A percentile compares a stretch with the other conserved stretches of the same genome.
These are phyloP conservation scores for Vipera ursinii DNA, from an alignment of 2,797 vertebrate species.

Conservation along the genomic window DNA sequence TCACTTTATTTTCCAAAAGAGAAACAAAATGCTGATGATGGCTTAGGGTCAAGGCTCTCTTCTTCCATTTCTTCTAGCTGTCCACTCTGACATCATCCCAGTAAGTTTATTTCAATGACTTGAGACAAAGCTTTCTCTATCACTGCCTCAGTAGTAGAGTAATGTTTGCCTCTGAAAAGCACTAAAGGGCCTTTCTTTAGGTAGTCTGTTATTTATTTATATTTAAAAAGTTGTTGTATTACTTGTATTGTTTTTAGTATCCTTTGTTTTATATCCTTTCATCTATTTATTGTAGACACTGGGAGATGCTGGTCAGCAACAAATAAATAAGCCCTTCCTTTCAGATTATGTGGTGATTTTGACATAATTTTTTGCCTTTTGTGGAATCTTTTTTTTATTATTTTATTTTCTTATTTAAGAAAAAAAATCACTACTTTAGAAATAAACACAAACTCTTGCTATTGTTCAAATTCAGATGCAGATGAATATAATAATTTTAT, in stretches of 20 bases:
- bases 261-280: not conserved
- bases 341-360: not conserved
- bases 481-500: slow-evolving; percentile 6
- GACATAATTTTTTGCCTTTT: not conserved
- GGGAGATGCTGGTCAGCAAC: not conserved
- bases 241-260: not conserved
- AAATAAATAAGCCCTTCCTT: not conserved
- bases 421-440: not conserved
- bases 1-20: not conserved
- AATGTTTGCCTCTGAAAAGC: not conserved
- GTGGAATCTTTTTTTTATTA: not conserved
- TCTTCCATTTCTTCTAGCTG: not conserved
- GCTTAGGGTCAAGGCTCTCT: not conserved
- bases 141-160: not conserved
- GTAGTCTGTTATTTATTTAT: not conserved
- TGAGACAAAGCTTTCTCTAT: not conserved
- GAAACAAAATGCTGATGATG: not conserved
- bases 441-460: not conserved
- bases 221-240: not conserved
- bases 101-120: not conserved
- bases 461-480: not conserved
- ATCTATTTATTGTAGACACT: not conserved
- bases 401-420: not conserved
- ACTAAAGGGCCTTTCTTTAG: not conserved
- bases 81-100: not conserved